phyloP scores from a whole-genome alignment of 2,888 invertebrate genomes.

The Gymnosoma rotundatum region DNA sequence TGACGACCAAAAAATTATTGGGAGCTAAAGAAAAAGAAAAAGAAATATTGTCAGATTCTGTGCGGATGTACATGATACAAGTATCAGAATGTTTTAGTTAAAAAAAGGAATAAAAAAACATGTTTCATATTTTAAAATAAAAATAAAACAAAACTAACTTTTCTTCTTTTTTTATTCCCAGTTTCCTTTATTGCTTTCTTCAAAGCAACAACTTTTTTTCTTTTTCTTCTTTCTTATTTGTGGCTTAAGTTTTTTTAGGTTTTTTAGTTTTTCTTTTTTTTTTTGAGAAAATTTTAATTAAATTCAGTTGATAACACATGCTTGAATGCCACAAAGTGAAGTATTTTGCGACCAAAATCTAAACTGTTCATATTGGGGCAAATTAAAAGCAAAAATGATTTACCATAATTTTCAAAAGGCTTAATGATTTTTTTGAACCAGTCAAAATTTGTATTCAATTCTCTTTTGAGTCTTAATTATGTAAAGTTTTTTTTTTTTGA shows the following conservation, averaged over 20 bases:
- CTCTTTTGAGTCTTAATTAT: too few species aligned
- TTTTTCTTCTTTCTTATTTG: background rate
- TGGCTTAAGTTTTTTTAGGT: background rate
- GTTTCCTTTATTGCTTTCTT: conserved; percentile 39
- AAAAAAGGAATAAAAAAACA: conserved; percentile 19
- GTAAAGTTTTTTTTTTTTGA: too few species aligned
- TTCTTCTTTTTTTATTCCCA: background rate
- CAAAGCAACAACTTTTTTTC: conserved; percentile 15
- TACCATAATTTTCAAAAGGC: background rate
- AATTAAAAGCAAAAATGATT: background rate
- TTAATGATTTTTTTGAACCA: background rate
- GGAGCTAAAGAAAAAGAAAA: background rate
- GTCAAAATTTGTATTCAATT: too few species aligned
- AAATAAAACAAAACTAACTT: background rate
- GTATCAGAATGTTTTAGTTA: conserved; percentile 12
- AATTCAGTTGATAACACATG: conserved; percentile 48
- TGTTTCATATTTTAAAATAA: conserved; percentile 4
- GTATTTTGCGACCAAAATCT: background rate
- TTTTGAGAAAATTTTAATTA: conserved; percentile 47
- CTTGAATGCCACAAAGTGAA: background rate
- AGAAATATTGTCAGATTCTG: conserved; percentile 25
- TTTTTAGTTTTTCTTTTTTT: background rate
- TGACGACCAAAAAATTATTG: background rate
- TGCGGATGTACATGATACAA: conserved; percentile 42
- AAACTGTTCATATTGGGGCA: background rate